Conservation (phyloP, 2,888 invertebrate species). For the Apodemia hepburni region DNA sequence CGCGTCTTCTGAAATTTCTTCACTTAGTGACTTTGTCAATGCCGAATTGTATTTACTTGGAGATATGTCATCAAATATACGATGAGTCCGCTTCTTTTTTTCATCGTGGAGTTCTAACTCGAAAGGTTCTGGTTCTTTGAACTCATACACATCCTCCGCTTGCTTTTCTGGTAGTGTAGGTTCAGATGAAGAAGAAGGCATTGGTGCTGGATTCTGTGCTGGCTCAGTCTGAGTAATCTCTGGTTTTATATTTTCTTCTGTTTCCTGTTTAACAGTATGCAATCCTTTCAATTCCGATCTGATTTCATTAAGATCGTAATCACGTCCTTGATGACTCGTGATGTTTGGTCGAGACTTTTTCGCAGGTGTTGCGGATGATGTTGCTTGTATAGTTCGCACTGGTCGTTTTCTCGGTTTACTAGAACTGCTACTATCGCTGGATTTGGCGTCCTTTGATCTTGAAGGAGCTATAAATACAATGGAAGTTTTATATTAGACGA, state of each 20-base stretch:
- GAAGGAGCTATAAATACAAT: slow-evolving; percentile 46
- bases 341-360: slow-evolving; percentile 55
- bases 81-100: slow-evolving; percentile 72
- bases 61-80: slow-evolving; percentile 74
- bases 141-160: slow-evolving; percentile 89
- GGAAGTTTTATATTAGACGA: not conserved
- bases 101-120: slow-evolving; percentile 87
- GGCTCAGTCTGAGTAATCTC: slow-evolving; percentile 49
- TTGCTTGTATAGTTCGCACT: slow-evolving; percentile 53
- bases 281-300: slow-evolving; percentile 91
- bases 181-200: slow-evolving; percentile 39
- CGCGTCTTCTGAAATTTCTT: slow-evolving; percentile 77
- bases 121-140: slow-evolving; percentile 94
- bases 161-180: slow-evolving; percentile 57
- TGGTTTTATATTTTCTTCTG: slow-evolving; percentile 55
- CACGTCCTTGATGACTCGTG: slow-evolving; percentile 72
- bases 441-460: slow-evolving; percentile 60
- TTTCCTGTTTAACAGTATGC: slow-evolving; percentile 71
- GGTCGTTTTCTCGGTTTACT: slow-evolving; percentile 67
- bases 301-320: slow-evolving; percentile 92
- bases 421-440: slow-evolving; percentile 64
- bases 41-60: slow-evolving; percentile 71
- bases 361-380: slow-evolving; percentile 53
- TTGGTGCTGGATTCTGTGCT: slow-evolving; percentile 31
- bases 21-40: slow-evolving; percentile 69